Percentiles rank a stretch among this genome's conserved stretches.
Evolutionary conservation across 2,888 invertebrate genomes (phyloP).

Genomic region (Netelia virgata): DNA sequence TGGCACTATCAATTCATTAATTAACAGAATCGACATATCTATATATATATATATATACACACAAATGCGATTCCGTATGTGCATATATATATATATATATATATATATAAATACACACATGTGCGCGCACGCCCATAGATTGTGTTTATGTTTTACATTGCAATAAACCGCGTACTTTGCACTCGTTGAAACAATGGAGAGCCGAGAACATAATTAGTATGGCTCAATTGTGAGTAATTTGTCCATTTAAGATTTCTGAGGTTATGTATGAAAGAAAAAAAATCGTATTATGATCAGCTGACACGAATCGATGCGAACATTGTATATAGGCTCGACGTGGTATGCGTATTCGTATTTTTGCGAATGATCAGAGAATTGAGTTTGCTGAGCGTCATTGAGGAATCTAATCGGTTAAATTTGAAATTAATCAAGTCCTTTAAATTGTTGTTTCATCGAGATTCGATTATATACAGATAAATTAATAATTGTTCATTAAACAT

Average conservation of each 20-base stretch:
- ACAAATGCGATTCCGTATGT: neutral
- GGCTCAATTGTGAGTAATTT: neutral
- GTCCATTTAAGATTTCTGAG: neutral
- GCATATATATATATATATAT: neutral
- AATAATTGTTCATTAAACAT: no score
- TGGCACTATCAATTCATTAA: no score
- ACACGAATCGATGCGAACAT: neutral
- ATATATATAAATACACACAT: no score
- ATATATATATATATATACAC: neutral
- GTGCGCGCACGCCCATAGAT: neutral
- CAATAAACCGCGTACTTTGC: conserved; percentile 1
- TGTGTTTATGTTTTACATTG: neutral
- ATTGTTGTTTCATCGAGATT: no score
- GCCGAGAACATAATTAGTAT: neutral
- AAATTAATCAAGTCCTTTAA: no score
- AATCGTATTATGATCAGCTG: neutral
- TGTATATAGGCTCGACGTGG: no score
- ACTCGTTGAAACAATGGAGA: neutral
- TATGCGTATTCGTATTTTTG: no score
- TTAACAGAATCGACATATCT: no score
- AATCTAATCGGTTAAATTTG: no score
- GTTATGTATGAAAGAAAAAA: neutral
- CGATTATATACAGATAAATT: no score
- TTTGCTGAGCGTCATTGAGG: no score
- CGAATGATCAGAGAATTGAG: no score